A percentile compares a stretch with the other conserved stretches of the same genome.
Evolutionary conservation across 2,113 vertebrate genomes (phyloP).

Genomic region (Stigmatopora nigra): DNA sequence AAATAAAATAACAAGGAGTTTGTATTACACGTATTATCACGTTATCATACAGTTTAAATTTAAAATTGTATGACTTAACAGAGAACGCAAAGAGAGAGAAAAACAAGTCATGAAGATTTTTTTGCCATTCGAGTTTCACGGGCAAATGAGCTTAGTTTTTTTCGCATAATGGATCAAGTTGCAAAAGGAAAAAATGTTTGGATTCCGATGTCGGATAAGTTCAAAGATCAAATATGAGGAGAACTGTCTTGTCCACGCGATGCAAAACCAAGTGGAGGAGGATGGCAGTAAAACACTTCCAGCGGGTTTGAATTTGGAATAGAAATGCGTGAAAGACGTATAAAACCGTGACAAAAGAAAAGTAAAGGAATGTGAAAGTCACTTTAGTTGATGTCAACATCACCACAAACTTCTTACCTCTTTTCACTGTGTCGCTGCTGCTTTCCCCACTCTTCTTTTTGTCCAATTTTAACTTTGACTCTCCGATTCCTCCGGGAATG

Average conservation of each 20-base stretch:
- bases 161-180: constrained; percentile 85
- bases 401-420: constrained; percentile 42
- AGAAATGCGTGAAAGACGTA: not conserved
- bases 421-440: constrained; percentile 11
- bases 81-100: not conserved
- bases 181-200: constrained; percentile 78
- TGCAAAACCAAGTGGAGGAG: constrained; percentile 9
- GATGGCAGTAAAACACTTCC: constrained; percentile 3
- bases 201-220: constrained; percentile 90
- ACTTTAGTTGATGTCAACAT: constrained; percentile 28
- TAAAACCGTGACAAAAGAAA: not conserved
- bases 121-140: not conserved
- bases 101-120: not conserved
- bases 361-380: not conserved
- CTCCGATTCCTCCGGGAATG: constrained; percentile 26
- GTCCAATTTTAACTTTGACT: constrained; percentile 32
- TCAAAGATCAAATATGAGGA: constrained; percentile 70
- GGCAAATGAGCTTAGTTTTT: constrained; percentile 41
- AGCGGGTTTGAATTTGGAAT: not conserved
- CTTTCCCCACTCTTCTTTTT: constrained; percentile 28
- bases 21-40: not conserved
- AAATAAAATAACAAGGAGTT: not conserved
- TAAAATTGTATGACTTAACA: not conserved
- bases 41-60: not conserved
- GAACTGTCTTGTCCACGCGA: constrained; percentile 46